These are phyloP conservation scores for Bembecia ichneumoniformis DNA, from an alignment of 2,888 invertebrate genomes.

Conservation along the genomic window DNA sequence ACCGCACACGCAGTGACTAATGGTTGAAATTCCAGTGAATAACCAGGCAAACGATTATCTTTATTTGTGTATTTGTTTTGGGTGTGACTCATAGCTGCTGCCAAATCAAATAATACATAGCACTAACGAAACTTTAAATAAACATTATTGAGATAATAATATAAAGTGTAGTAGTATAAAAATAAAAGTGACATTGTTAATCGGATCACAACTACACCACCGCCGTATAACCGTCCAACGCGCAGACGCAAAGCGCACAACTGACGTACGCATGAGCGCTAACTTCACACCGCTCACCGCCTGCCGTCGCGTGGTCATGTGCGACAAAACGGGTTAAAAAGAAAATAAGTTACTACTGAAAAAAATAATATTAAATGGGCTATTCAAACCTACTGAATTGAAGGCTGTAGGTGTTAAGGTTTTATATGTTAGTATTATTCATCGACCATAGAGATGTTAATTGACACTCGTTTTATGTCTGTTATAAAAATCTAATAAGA, in stretches of 20 bases:
- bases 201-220: slow-evolving; percentile 70
- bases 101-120: slow-evolving; percentile 44
- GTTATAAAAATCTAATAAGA: no score
- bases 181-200: slow-evolving; percentile 69
- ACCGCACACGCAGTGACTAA: slow-evolving; percentile 27
- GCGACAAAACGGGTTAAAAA: slow-evolving; percentile 18
- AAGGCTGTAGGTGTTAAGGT: no score
- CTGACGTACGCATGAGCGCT: slow-evolving; percentile 61
- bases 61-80: not conserved
- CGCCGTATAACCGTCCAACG: slow-evolving; percentile 70
- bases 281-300: slow-evolving; percentile 54
- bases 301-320: slow-evolving; percentile 5
- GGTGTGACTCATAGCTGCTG: slow-evolving; percentile 4
- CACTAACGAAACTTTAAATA: slow-evolving; percentile 10
- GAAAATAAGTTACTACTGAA: not conserved
- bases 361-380: no score
- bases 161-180: slow-evolving; percentile 19
- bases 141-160: slow-evolving; percentile 13
- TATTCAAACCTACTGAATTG: no score
- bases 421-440: no score
- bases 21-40: slow-evolving; percentile 23
- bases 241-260: slow-evolving; percentile 68
- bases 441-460: no score
- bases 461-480: no score
- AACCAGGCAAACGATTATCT: slow-evolving; percentile 6